Percentiles rank a stretch among this genome's conserved stretches.
Evolutionary conservation across 2,113 vertebrate species (phyloP).

Genomic region (Bos taurus): DNA sequence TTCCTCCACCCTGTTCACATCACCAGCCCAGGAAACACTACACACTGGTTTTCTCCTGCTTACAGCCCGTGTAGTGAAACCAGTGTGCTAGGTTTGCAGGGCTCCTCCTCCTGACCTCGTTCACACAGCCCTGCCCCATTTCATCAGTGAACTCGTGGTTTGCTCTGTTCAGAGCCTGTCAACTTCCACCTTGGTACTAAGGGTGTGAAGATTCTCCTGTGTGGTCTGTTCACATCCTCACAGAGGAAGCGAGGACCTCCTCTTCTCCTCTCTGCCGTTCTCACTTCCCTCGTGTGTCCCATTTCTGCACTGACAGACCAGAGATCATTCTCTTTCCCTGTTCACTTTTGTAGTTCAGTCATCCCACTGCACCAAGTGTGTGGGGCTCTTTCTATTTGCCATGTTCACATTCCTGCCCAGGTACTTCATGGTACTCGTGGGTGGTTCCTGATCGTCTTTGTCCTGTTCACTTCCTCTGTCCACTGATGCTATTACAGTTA

Average conservation of each 20-base stretch:
- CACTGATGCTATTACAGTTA: background rate
- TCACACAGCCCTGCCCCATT: background rate
- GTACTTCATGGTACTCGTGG: background rate
- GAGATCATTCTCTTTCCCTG: background rate
- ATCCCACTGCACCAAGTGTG: background rate
- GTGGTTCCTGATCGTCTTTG: background rate
- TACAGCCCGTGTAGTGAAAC: background rate
- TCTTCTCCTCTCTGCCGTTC: background rate
- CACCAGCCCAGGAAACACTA: background rate
- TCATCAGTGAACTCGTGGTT: background rate
- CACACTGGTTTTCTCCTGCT: accelerated
- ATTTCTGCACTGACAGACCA: background rate
- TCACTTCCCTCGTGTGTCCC: background rate
- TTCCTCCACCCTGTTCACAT: background rate
- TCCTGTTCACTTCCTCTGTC: background rate
- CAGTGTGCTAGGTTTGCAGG: background rate
- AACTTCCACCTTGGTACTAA: background rate
- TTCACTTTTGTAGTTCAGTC: background rate
- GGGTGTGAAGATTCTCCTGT: background rate
- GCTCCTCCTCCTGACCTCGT: background rate
- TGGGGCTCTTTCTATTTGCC: background rate
- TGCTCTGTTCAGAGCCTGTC: background rate
- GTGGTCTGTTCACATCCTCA: background rate
- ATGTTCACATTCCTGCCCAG: background rate
- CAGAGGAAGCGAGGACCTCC: background rate